phyloP scores from a whole-genome alignment of 2,113 vertebrate genomes.

The Psammodynastes pulverulentus region DNA sequence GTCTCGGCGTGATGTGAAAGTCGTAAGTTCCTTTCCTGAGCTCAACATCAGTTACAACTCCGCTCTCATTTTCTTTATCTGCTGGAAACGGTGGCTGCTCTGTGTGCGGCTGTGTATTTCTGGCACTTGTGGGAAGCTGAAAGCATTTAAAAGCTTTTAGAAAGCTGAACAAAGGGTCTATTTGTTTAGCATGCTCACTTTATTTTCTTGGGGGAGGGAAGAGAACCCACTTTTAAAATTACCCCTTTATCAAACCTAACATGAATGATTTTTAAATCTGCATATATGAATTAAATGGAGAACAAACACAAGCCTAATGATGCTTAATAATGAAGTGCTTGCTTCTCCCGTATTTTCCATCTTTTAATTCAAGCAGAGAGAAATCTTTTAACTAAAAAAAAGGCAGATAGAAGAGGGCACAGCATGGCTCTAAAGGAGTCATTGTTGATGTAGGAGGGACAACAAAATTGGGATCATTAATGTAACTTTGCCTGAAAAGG shows the following conservation, averaged over 20 bases:
- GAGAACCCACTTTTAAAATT: background rate
- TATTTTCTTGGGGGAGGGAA: background rate
- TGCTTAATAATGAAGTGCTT: conserved; percentile 8
- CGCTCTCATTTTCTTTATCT: background rate
- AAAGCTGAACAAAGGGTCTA: background rate
- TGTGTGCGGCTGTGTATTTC: background rate
- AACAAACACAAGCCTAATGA: conserved; percentile 19
- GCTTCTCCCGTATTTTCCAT: background rate
- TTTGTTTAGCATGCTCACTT: conserved; percentile 8
- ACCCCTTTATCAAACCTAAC: background rate
- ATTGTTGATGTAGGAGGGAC: background rate
- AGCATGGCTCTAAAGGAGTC: rapidly evolving
- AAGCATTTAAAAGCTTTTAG: conserved; percentile 13
- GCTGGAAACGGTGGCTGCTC: background rate
- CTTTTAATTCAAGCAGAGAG: background rate
- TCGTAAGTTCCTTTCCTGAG: background rate
- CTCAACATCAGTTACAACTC: background rate
- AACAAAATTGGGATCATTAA: background rate
- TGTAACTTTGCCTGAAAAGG: rapidly evolving
- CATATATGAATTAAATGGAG: conserved; percentile 6
- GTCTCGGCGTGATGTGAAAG: background rate
- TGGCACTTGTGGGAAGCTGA: conserved; percentile 5
- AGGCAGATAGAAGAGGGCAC: background rate
- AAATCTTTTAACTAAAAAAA: background rate
- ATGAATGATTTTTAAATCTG: background rate